These are phyloP conservation scores for Forbesichthys papilliferus DNA, from an alignment of 2,113 vertebrate species.

Conservation along the genomic window DNA sequence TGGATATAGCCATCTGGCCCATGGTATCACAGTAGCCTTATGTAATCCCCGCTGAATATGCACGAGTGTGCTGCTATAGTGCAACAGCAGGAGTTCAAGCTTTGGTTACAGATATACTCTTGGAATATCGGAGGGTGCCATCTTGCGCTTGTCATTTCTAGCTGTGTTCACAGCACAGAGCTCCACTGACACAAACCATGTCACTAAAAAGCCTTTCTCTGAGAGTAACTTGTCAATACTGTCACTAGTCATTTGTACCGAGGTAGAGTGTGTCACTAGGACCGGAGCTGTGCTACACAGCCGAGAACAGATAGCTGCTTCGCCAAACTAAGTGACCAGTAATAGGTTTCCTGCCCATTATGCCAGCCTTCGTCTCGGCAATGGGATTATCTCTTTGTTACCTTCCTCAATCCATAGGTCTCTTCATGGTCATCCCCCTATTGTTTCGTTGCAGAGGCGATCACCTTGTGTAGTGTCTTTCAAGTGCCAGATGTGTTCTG, in stretches of 20 bases:
- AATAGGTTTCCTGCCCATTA: not conserved
- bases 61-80: too few relatives aligned
- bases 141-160: not conserved
- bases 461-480: slow-evolving; percentile 65
- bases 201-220: not conserved
- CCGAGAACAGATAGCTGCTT: not conserved
- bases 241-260: not conserved
- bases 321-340: not conserved
- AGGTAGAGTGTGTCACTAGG: not conserved
- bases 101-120: not conserved
- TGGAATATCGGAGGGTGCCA: not conserved
- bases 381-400: slow-evolving; percentile 8
- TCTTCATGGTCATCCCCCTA: slow-evolving; percentile 1
- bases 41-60: too few relatives aligned
- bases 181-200: not conserved
- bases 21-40: too few relatives aligned
- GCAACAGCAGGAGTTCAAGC: too few relatives aligned
- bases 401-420: not conserved
- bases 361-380: slow-evolving; percentile 12
- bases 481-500: slow-evolving; percentile 65
- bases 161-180: not conserved
- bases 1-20: too few relatives aligned
- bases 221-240: not conserved
- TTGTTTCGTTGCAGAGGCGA: slow-evolving; percentile 48
- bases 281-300: not conserved